Conservation (phyloP, 2,113 vertebrate species). For the Sander lucioperca region DNA sequence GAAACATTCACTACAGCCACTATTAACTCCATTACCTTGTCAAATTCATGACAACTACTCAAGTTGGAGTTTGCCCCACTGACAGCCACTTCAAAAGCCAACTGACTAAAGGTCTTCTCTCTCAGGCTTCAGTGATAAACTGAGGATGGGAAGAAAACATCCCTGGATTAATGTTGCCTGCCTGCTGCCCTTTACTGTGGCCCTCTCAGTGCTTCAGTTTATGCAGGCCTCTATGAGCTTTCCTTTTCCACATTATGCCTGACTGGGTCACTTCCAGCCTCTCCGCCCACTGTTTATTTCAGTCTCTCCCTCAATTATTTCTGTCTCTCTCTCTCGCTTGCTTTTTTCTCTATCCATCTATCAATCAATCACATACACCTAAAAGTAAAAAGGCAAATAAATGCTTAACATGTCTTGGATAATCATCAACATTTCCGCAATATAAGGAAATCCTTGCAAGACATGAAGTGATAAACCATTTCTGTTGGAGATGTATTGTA, state of each 20-base stretch:
- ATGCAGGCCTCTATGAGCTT: constrained; percentile 42
- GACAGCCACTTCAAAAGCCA: constrained; percentile 16
- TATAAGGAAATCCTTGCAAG: not conserved
- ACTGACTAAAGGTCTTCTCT: constrained; percentile 29
- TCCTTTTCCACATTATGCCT: constrained; percentile 44
- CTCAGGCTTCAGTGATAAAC: constrained; percentile 44
- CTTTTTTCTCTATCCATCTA: not conserved
- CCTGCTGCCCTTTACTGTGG: constrained; percentile 46
- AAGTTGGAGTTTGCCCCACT: not conserved
- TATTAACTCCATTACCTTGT: not conserved
- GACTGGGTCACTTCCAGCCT: constrained; percentile 25
- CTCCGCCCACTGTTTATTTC: constrained; percentile 30
- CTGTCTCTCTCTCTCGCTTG: not conserved
- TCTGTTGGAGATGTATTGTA: not conserved
- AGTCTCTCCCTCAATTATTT: constrained; percentile 5
- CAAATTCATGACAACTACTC: not conserved
- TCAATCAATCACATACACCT: not conserved
- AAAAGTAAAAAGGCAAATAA: not conserved
- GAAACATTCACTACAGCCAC: not conserved
- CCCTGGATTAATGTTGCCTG: constrained; percentile 45
- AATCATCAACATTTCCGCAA: not conserved
- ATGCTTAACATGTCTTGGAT: not conserved
- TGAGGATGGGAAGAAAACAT: constrained; percentile 51
- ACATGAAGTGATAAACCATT: not conserved
- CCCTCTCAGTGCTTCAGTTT: constrained; percentile 33